Evolutionary conservation across 2,888 invertebrate species (phyloP).

Genomic region (Hetaerina titia): DNA sequence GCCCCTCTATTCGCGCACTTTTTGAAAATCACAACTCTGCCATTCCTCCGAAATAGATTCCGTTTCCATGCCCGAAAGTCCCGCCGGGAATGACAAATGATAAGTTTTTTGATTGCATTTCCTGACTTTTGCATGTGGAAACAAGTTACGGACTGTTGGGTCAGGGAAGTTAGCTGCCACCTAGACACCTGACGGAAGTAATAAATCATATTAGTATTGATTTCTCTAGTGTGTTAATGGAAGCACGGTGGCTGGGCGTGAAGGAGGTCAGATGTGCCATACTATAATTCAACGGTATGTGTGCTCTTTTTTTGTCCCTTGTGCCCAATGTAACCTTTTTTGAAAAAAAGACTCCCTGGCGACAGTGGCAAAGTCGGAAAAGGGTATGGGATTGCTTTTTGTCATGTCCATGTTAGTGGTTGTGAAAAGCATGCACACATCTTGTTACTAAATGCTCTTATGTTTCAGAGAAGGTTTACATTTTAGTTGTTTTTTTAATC

Average conservation of each 20-base stretch:
- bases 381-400: neutral
- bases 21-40: constrained; percentile 42
- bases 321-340: neutral
- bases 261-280: constrained; percentile 56
- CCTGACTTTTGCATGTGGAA: constrained; percentile 59
- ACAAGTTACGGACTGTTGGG: constrained; percentile 30
- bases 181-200: constrained; percentile 63
- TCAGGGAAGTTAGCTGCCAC: constrained; percentile 41
- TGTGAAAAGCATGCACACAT: neutral
- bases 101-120: constrained; percentile 64
- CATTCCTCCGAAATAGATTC: constrained; percentile 12
- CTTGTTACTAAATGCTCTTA: neutral
- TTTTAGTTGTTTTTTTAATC: neutral
- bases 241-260: constrained; percentile 42
- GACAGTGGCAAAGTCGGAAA: neutral
- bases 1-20: neutral
- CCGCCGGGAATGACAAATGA: constrained; percentile 58
- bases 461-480: neutral
- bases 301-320: constrained; percentile 10
- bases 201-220: constrained; percentile 63
- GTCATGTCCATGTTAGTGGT: neutral
- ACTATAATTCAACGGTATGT: neutral
- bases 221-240: constrained; percentile 62
- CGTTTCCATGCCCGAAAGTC: neutral
- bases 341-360: neutral